These are phyloP conservation scores for Leptinotarsa tumamoca DNA, from an alignment of 2,888 invertebrate species.

Conservation along the genomic window DNA sequence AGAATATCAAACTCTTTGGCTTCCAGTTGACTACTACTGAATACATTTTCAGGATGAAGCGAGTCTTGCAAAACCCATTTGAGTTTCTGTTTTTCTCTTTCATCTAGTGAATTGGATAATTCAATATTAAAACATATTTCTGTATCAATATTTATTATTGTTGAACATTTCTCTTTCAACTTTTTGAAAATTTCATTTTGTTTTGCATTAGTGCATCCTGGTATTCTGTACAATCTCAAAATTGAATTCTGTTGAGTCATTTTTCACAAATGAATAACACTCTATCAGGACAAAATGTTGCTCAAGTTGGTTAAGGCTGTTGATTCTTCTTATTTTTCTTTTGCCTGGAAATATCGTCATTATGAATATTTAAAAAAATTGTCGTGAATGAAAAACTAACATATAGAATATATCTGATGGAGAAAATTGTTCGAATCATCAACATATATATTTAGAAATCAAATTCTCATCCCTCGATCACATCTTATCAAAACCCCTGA, in stretches of 20 bases:
- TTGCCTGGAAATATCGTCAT: too few species aligned
- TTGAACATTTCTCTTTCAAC: conserved; percentile 66
- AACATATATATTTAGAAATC: too few species aligned
- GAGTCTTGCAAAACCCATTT: conserved; percentile 85
- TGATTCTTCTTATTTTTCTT: too few species aligned
- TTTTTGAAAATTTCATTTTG: conserved; percentile 71
- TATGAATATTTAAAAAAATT: too few species aligned
- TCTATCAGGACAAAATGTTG: neutral
- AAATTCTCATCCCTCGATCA: too few species aligned
- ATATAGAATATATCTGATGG: too few species aligned
- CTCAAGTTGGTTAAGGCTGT: too few species aligned
- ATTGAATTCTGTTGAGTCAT: conserved; percentile 56
- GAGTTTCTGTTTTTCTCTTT: conserved; percentile 74
- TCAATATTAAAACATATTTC: conserved; percentile 89
- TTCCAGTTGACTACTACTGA: conserved; percentile 68
- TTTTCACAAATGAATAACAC: conserved; percentile 25
- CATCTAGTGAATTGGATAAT: conserved; percentile 69
- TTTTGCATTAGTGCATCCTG: conserved; percentile 73
- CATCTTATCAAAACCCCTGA: too few species aligned
- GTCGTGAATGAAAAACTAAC: too few species aligned
- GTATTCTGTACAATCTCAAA: conserved; percentile 73
- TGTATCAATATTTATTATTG: conserved; percentile 72
- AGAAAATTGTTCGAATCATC: too few species aligned
- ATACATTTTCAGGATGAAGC: conserved; percentile 73
- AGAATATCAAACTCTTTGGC: conserved; percentile 67